Base-by-base conservation (phyloP, 2,797 vertebrate genomes). In the Sparidentex hasta region DNA sequence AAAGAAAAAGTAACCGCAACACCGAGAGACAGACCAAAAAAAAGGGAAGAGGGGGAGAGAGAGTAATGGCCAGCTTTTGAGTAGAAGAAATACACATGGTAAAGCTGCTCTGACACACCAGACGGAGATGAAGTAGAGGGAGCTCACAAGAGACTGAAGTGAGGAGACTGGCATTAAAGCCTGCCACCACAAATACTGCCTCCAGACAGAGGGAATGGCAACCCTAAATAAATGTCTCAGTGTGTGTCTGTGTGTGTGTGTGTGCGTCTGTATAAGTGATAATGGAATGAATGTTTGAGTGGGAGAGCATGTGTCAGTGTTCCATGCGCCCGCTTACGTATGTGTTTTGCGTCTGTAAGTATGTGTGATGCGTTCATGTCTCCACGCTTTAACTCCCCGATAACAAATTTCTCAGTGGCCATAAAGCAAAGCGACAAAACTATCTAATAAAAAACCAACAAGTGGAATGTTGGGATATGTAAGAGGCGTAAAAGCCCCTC, bases 171-270 rank as follows among this genome's bases (percentile, higher is more conserved):
- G 73, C 77, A 83, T 90, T 91, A 90, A 88, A 89, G 71, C 51
- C 76, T 86, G 68, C 70, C 59, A 70, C 73, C 75, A 87, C 89
- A 93, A 90, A 93, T 90, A 80, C 74, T 85, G 70, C 80, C 86
- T 54, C 74, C 59, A 84, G 74, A 78, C 81, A 70, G 63, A 79
- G 29, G 71, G 86, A 92, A 91, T 65, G 69, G 67, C 55, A 78
- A 76, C 65, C 67, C 72, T 85, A 89, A 90, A 92, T 81, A 89
- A 86, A 78, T 46, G 66, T 47, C 27, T 65, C 59, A 47, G 59
- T 63, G 21, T 80, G 25, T 14, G 13, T 16, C 5, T 25, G 23
- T 50, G 38, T 38, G 54, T 33, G 68, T 47, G 57, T 57, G 21
- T 80, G 33, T 20, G 54, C n/a, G 20, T 76, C 11, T 50, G 63